phyloP scores from a whole-genome alignment of 2,888 invertebrate species.

The Drosophila fulvimacula region DNA sequence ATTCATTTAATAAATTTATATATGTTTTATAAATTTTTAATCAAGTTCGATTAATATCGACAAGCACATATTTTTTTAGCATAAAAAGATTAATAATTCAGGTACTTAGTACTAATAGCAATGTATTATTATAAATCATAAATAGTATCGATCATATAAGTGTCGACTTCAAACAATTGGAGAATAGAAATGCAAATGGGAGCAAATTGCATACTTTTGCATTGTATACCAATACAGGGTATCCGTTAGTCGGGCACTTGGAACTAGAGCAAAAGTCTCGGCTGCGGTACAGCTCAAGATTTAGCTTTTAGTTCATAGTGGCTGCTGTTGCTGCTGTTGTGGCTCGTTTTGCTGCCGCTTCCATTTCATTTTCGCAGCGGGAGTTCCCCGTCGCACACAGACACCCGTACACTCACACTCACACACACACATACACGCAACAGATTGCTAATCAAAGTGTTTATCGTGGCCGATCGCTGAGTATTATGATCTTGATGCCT shows the following conservation, averaged over 20 bases:
- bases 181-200: background rate
- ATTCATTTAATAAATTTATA: no score
- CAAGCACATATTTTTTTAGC: no score
- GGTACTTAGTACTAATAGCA: no score
- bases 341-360: slow-evolving; percentile 70
- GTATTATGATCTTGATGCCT: slow-evolving; percentile 80
- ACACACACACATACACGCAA: slow-evolving; percentile 29
- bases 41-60: no score
- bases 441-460: slow-evolving; percentile 77
- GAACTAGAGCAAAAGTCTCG: background rate
- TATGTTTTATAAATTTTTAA: no score
- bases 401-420: slow-evolving; percentile 25
- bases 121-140: no score
- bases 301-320: slow-evolving; percentile 29
- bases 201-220: background rate
- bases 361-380: slow-evolving; percentile 79
- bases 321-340: slow-evolving; percentile 28
- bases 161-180: background rate
- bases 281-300: slow-evolving; percentile 11
- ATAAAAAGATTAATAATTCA: no score
- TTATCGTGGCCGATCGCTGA: slow-evolving; percentile 80
- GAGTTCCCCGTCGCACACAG: slow-evolving; percentile 56
- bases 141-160: no score
- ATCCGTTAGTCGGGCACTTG: background rate
- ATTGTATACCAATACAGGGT: background rate